phyloP scores from a whole-genome alignment of 2,797 vertebrate species.

The Enteromius trimaculatus region DNA sequence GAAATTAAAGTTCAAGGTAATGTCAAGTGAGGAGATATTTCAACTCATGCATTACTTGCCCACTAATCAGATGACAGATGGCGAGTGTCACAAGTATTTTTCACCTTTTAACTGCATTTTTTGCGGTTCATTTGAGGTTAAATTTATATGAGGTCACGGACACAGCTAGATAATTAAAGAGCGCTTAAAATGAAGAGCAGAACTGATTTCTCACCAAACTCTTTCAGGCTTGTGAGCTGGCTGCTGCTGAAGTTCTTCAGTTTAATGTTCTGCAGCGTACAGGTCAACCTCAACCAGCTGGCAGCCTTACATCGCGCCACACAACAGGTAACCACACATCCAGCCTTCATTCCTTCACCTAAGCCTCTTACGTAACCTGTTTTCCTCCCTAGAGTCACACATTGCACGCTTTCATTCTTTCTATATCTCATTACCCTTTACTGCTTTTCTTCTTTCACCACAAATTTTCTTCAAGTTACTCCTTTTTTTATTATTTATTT shows the following conservation, averaged over 20 bases:
- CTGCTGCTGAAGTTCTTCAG: conserved; percentile 81
- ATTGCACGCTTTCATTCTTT: neutral
- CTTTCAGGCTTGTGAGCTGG: conserved; percentile 83
- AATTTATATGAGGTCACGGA: neutral
- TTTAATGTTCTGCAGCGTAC: conserved; percentile 79
- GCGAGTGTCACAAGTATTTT: neutral
- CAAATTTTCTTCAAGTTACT: neutral
- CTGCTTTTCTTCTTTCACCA: conserved; percentile 1
- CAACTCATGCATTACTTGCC: neutral
- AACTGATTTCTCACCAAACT: conserved; percentile 21
- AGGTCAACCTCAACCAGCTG: conserved; percentile 87
- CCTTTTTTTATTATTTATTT: neutral
- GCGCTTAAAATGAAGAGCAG: neutral
- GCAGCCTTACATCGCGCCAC: conserved; percentile 78
- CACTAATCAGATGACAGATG: neutral
- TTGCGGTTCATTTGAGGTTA: neutral
- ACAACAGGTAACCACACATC: conserved; percentile 71
- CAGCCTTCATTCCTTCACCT: neutral
- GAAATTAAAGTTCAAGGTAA: neutral
- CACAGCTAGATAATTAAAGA: neutral
- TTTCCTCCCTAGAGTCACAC: neutral
- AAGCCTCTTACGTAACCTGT: neutral
- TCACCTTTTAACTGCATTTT: neutral
- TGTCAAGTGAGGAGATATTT: neutral
- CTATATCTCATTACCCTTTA: neutral